phyloP scores from a whole-genome alignment of 2,113 vertebrate species.

The Pedionomus torquatus region DNA sequence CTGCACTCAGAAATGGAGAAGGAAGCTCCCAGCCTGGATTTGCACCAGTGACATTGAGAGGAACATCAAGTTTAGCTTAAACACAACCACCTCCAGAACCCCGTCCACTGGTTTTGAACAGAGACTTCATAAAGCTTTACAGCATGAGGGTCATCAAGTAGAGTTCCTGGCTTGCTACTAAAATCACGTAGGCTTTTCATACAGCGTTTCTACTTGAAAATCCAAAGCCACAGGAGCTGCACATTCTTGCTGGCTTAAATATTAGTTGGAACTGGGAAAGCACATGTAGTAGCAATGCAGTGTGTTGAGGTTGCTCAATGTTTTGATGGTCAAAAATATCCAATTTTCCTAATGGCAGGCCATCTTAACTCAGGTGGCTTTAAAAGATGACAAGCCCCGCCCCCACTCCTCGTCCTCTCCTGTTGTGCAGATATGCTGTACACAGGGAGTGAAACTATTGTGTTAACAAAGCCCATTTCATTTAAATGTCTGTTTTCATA shows the following conservation, averaged over 20 bases:
- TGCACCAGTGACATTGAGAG: neutral
- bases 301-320: neutral
- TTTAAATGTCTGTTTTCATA: slow-evolving; percentile 33
- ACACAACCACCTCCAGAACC: neutral
- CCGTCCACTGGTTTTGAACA: fast-evolving
- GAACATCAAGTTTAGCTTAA: neutral
- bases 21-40: neutral
- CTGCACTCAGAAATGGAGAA: neutral
- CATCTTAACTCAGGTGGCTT: neutral
- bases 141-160: neutral
- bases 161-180: neutral
- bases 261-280: neutral
- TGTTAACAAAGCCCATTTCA: slow-evolving; percentile 17
- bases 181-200: neutral
- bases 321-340: neutral
- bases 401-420: neutral
- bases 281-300: fast-evolving
- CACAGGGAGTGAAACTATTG: neutral
- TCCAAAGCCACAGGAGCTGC: neutral
- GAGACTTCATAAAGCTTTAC: neutral
- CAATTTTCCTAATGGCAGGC: neutral
- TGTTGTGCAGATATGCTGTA: neutral
- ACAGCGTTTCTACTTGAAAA: neutral
- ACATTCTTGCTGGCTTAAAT: neutral
- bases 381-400: neutral